Evolutionary conservation across 2,113 vertebrate genomes (phyloP).

Genomic region (Plotosus lineatus): DNA sequence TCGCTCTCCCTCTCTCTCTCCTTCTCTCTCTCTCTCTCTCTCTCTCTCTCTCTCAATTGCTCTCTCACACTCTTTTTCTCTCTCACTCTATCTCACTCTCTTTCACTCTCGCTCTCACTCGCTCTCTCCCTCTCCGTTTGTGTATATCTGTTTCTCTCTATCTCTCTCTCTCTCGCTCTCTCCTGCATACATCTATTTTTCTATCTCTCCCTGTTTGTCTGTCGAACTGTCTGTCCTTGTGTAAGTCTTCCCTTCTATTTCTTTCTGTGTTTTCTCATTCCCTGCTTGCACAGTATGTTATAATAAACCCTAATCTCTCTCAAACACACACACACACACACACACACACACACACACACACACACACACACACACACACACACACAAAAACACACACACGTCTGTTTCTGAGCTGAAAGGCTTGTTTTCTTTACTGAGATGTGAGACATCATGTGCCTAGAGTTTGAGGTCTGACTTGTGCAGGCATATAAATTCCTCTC

Average conservation of each 20-base stretch:
- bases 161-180: neutral
- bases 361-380: neutral
- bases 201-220: neutral
- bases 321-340: neutral
- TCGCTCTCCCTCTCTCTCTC: neutral
- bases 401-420: neutral
- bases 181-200: too few relatives aligned
- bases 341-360: neutral
- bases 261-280: neutral
- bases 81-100: too few relatives aligned
- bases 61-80: neutral
- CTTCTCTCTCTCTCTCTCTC: neutral
- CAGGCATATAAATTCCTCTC: constrained; percentile 7
- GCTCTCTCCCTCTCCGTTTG: neutral
- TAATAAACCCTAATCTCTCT: neutral
- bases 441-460: neutral
- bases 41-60: neutral
- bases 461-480: neutral
- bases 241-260: neutral
- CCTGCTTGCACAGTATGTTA: constrained; percentile 10
- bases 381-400: neutral
- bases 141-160: neutral
- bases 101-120: neutral
- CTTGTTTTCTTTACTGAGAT: neutral
- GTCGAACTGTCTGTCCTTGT: neutral